phyloP scores from a whole-genome alignment of 2,888 invertebrate species.

The Acronicta leporina region DNA sequence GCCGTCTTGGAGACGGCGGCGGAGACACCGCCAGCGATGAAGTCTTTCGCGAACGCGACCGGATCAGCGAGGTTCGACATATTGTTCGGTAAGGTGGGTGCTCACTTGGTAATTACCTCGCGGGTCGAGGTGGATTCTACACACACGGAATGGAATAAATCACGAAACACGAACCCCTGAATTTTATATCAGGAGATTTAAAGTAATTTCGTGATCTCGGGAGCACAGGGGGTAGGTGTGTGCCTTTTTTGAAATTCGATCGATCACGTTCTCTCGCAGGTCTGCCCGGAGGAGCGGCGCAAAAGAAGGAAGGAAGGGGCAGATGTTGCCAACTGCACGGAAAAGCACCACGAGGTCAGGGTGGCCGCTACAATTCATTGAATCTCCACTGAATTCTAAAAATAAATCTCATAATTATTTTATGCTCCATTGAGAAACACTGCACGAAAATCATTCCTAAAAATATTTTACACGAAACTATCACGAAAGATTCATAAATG shows the following conservation, averaged over 20 bases:
- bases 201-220: constrained; percentile 87
- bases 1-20: constrained; percentile 98
- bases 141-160: constrained; percentile 84
- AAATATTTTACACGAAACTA: neutral
- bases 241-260: constrained; percentile 89
- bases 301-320: constrained; percentile 88
- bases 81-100: constrained; percentile 79
- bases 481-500: neutral
- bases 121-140: constrained; percentile 74
- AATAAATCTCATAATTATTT: constrained; percentile 26
- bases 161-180: constrained; percentile 88
- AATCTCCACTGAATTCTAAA: constrained; percentile 52
- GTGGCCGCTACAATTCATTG: constrained; percentile 58
- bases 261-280: constrained; percentile 88
- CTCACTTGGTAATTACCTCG: constrained; percentile 78
- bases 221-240: constrained; percentile 88
- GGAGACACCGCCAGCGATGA: constrained; percentile 97
- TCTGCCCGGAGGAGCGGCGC: constrained; percentile 86
- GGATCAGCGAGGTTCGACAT: constrained; percentile 91
- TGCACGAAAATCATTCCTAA: neutral
- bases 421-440: neutral
- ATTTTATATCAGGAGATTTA: constrained; percentile 83
- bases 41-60: constrained; percentile 96
- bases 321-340: constrained; percentile 82
- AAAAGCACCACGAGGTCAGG: constrained; percentile 86